Evolutionary conservation across 2,113 vertebrate species (phyloP).

Genomic region (Chaetodon auriga): DNA sequence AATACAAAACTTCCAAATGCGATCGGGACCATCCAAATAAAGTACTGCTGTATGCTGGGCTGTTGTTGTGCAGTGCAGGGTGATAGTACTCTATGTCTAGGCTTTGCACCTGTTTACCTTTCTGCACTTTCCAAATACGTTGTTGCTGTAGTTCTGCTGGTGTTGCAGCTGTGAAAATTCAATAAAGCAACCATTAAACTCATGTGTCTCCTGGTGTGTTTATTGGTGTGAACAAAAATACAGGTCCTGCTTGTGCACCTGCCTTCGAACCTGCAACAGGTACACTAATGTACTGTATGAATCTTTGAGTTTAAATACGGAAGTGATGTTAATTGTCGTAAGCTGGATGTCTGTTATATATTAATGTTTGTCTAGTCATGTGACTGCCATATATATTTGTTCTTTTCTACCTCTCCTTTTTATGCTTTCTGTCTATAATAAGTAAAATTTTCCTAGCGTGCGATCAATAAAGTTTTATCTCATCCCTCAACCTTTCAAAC

Average conservation of each 20-base stretch:
- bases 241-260: neutral
- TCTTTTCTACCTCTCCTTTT: too few relatives aligned
- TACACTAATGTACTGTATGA: neutral
- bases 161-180: conserved; percentile 58
- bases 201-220: neutral
- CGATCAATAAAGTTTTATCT: too few relatives aligned
- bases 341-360: neutral
- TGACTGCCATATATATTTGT: neutral
- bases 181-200: conserved; percentile 68
- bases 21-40: neutral
- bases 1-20: neutral
- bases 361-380: neutral
- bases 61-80: conserved; percentile 33
- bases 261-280: neutral
- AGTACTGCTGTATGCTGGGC: conserved; percentile 43
- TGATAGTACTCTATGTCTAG: conserved; percentile 33
- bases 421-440: too few relatives aligned
- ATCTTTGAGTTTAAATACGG: neutral
- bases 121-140: conserved; percentile 64
- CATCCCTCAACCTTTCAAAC: neutral
- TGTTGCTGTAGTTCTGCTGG: conserved; percentile 59
- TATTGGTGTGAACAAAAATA: neutral
- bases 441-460: too few relatives aligned
- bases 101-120: conserved; percentile 63
- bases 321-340: neutral